Percentiles rank a stretch among this genome's conserved stretches.
These are phyloP conservation scores for Eulemur mongoz DNA, from an alignment of 2,797 vertebrate genomes.

Conservation along the genomic window DNA sequence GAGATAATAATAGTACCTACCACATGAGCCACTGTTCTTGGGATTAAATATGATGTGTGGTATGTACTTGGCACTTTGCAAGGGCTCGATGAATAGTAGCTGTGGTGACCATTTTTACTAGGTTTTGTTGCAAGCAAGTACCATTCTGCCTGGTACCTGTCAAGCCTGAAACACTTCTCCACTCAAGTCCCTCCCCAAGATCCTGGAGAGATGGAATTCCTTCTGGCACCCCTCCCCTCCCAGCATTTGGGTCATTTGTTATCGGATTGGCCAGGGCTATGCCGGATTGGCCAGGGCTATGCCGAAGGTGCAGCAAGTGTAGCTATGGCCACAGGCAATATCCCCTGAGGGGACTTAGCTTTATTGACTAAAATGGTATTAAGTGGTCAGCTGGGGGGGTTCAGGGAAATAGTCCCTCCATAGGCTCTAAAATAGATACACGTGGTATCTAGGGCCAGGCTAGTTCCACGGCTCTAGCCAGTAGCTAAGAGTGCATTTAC, in stretches of 20 bases:
- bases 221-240: not conserved
- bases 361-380: slow-evolving; percentile 46
- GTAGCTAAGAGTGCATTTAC: slow-evolving; percentile 33
- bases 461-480: not conserved
- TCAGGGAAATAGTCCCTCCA: not conserved
- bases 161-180: slow-evolving; percentile 5
- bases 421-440: not conserved
- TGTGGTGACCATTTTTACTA: slow-evolving; percentile 3
- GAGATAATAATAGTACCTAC: slow-evolving; percentile 36
- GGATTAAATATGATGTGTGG: slow-evolving; percentile 38
- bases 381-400: not conserved
- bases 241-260: slow-evolving; percentile 33
- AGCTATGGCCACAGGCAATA: slow-evolving; percentile 16
- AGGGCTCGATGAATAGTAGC: slow-evolving; percentile 7
- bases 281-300: not conserved
- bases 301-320: slow-evolving; percentile 1
- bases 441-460: not conserved
- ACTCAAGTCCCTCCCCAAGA: slow-evolving; percentile 13
- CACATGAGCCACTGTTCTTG: not conserved
- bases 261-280: not conserved
- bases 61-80: slow-evolving; percentile 4
- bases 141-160: slow-evolving; percentile 23
- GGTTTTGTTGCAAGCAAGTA: slow-evolving; percentile 26
- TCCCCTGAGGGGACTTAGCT: slow-evolving; percentile 43
- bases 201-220: slow-evolving; percentile 54